Evolutionary conservation across 2,797 vertebrate species (phyloP).

Genomic region (Paguma larvata): DNA sequence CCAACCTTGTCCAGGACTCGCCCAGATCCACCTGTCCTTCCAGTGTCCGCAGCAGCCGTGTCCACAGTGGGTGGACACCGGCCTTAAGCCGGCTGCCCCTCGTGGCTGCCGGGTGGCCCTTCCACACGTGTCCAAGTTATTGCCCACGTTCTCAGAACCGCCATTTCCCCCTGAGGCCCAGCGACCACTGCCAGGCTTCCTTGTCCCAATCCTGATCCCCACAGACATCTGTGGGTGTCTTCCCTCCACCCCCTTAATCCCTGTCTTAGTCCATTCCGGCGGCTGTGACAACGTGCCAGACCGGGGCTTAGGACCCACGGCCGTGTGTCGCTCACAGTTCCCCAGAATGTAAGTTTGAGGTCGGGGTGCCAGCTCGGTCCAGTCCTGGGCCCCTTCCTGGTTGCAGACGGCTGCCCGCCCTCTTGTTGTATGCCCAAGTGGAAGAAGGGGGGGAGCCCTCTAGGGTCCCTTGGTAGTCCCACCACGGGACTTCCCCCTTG

Average conservation of each 20-base stretch:
- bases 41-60: fast-evolving
- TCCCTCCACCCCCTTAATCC: not conserved
- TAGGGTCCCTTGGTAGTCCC: not conserved
- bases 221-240: fast-evolving
- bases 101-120: not conserved
- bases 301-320: fast-evolving
- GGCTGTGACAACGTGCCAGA: not conserved
- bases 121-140: too few species aligned
- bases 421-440: fast-evolving
- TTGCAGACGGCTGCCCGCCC: fast-evolving
- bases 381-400: not conserved
- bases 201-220: fast-evolving
- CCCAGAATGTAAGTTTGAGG: not conserved
- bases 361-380: fast-evolving
- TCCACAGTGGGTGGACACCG: fast-evolving
- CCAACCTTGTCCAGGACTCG: fast-evolving
- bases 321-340: fast-evolving
- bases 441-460: too few species aligned
- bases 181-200: not conserved
- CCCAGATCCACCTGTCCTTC: not conserved
- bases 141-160: fast-evolving
- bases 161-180: not conserved
- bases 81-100: not conserved
- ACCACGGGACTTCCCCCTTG: fast-evolving
- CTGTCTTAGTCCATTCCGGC: fast-evolving